Conservation (phyloP, 2,113 vertebrate genomes). For the Neotoma lepida region DNA sequence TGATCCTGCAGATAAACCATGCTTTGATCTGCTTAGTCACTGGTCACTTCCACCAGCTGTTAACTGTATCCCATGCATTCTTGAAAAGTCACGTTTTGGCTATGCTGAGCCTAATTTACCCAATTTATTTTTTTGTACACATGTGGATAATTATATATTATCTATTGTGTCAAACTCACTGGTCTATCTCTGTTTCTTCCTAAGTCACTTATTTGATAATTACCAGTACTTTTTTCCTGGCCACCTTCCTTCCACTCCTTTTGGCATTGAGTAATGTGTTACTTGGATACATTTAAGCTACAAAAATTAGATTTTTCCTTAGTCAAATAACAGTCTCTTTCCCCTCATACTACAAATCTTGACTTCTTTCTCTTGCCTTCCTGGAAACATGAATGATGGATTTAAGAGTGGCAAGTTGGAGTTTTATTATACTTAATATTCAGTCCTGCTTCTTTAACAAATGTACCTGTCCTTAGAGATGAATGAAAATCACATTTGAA, state of each 20-base stretch:
- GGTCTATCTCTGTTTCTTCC: constrained; percentile 35
- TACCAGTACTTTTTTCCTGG: constrained; percentile 26
- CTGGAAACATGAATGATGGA: neutral
- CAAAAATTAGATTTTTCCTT: constrained; percentile 43
- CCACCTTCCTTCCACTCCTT: constrained; percentile 38
- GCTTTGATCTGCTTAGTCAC: constrained; percentile 43
- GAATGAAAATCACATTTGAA: constrained; percentile 36
- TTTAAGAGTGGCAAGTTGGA: neutral
- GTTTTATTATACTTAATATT: neutral
- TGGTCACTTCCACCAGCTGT: constrained; percentile 28
- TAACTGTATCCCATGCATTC: constrained; percentile 20
- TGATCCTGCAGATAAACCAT: constrained; percentile 43
- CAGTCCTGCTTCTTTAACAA: constrained; percentile 26
- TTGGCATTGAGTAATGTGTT: constrained; percentile 57
- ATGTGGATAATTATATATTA: constrained; percentile 54
- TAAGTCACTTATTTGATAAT: constrained; percentile 63
- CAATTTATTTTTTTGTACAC: constrained; percentile 51
- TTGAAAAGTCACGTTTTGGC: constrained; percentile 54
- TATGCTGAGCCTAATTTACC: neutral
- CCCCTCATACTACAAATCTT: neutral
- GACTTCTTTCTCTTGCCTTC: neutral
- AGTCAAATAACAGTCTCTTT: constrained; percentile 53
- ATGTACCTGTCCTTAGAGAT: constrained; percentile 28
- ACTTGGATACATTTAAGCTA: constrained; percentile 26
- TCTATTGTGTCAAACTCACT: constrained; percentile 37